Evolutionary conservation across 2,797 vertebrate genomes (phyloP).

Genomic region (Halcyon leucocephala): DNA sequence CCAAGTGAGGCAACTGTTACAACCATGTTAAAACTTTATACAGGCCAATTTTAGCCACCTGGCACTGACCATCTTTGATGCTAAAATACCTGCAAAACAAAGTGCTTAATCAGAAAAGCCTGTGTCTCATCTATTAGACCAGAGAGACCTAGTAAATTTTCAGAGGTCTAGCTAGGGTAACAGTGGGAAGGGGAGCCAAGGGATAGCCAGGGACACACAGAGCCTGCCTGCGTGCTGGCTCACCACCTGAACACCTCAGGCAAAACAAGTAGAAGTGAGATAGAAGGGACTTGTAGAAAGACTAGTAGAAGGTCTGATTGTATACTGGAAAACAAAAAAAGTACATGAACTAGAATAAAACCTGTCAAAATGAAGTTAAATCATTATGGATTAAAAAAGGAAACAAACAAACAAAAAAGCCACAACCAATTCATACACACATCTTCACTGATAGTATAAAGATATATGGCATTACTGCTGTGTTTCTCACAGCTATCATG

Average conservation of each 20-base stretch:
- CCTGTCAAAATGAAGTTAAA: neutral
- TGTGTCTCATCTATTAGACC: neutral
- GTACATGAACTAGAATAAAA: neutral
- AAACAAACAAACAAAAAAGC: too few relatives aligned
- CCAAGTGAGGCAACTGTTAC: rapidly evolving
- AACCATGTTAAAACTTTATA: rapidly evolving
- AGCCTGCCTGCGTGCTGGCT: rapidly evolving
- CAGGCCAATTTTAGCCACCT: neutral
- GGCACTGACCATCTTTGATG: neutral
- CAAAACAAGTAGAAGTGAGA: neutral
- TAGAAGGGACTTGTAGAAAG: neutral
- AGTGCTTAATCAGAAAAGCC: neutral
- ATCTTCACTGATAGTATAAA: neutral
- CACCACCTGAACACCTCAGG: neutral
- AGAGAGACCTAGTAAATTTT: neutral
- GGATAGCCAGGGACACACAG: rapidly evolving
- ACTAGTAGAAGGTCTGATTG: neutral
- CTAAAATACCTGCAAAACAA: neutral
- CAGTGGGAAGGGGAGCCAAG: rapidly evolving
- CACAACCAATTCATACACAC: too few relatives aligned
- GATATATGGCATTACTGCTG: neutral
- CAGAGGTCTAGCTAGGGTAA: neutral
- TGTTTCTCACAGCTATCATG: neutral
- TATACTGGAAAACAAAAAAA: neutral
- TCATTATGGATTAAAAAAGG: rapidly evolving